phyloP scores from a whole-genome alignment of 2,113 vertebrate species.

The Podiceps cristatus region DNA sequence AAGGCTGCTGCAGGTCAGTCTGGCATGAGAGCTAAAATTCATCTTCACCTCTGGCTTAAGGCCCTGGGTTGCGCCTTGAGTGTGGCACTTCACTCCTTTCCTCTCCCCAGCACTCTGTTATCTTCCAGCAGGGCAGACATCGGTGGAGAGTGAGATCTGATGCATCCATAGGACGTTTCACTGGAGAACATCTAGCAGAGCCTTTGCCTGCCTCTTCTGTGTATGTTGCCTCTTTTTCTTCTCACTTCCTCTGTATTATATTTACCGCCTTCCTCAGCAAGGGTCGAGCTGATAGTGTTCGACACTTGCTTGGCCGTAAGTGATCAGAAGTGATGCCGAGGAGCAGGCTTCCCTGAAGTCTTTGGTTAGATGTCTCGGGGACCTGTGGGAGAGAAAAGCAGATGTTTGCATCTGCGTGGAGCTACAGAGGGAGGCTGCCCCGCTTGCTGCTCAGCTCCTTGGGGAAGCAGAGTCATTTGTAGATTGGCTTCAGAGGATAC shows the following conservation, averaged over 20 bases:
- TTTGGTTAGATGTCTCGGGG: not conserved
- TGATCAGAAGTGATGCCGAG: not conserved
- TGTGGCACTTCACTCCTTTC: accelerated
- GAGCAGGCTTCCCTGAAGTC: not conserved
- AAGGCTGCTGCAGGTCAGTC: not conserved
- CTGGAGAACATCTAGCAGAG: not conserved
- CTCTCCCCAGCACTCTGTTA: accelerated
- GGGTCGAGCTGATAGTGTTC: accelerated
- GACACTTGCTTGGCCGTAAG: accelerated
- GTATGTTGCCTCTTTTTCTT: not conserved
- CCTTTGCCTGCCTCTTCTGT: not conserved
- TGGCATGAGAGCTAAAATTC: not conserved
- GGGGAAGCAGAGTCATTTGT: not conserved
- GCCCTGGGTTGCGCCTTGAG: not conserved
- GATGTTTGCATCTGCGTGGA: not conserved
- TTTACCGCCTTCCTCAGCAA: not conserved
- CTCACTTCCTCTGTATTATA: accelerated
- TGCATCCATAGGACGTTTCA: not conserved
- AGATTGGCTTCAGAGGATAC: not conserved
- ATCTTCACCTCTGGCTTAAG: not conserved
- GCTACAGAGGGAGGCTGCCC: not conserved
- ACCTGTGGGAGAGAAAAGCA: not conserved
- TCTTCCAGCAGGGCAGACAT: accelerated
- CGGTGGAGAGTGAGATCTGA: accelerated
- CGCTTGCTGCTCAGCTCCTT: accelerated